Base-by-base conservation (phyloP, 2,113 vertebrate genomes). In the Proterorhinus semilunaris region DNA sequence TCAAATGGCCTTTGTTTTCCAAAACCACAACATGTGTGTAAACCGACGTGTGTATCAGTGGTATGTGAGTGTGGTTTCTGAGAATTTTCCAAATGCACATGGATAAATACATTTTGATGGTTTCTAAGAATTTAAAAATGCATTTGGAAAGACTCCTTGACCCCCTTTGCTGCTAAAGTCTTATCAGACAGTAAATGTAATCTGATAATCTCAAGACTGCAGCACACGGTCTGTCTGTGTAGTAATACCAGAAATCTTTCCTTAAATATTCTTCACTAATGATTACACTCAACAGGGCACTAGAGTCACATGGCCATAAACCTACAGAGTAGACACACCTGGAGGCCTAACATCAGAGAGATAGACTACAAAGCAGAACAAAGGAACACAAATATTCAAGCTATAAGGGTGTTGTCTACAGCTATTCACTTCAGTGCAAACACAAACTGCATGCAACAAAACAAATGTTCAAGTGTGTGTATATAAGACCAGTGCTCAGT, bases 121-220 rank as follows among this genome's bases (percentile, higher is more conserved):
- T 52, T 69, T 42, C 51, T 1, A 10, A 6, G 46, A 76, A 62
- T 77, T 45, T 59, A 58, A 71, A 8, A 8, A 17, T 43, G 65
- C 76, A 66, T 79, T 78, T 81, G 44, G 66, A 46, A 62, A 78
- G 58, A 57, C 54, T 16, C 50, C 51, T 6, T 48, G 45, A 78
- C 74, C 49, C 63, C 70, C 66, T 74, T 45, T 13, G 55, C 58
- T 68, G 83, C 82, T 62, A 47, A 15, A 76, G 72, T 54, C 85
- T 74, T 69, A 68, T n/a, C 16, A 54, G 10, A 76, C 75, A 79
- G 68, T 75, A 54, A 53, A 15, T 61, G 46, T 74, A 77, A 87
- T 80, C 55, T 82, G 45, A 47, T 76, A 71, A 86, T 72, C 80
- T 81, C 76, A 75, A 15, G 69, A 8, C 21, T 55, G 68, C 62